phyloP scores from a whole-genome alignment of 2,888 invertebrate species.

The Argyra leucocephala region DNA sequence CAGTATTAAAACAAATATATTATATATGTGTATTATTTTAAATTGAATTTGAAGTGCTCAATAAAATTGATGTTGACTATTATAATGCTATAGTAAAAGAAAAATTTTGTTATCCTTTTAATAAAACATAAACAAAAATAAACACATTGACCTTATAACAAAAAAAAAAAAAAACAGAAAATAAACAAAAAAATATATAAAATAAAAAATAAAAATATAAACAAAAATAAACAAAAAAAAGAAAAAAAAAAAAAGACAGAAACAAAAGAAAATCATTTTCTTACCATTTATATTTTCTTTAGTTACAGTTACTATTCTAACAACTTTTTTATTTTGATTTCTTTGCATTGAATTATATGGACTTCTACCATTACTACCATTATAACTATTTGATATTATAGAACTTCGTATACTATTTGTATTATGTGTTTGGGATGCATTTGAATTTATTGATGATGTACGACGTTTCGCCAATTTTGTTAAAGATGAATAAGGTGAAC shows the following conservation, averaged over 20 bases:
- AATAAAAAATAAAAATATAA: too few species aligned
- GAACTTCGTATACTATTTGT: slow-evolving; percentile 39
- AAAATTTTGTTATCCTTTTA: too few species aligned
- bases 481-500: slow-evolving; percentile 23
- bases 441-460: slow-evolving; percentile 20
- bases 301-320: slow-evolving; percentile 40
- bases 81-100: too few species aligned
- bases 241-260: slow-evolving; percentile 4
- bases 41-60: too few species aligned
- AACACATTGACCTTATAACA: too few species aligned
- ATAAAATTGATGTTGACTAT: too few species aligned
- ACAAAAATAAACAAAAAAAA: too few species aligned
- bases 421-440: slow-evolving; percentile 36
- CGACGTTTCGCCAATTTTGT: slow-evolving; percentile 19
- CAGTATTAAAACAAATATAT: too few species aligned
- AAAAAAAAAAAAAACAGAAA: too few species aligned
- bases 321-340: slow-evolving; percentile 39
- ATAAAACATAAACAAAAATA: too few species aligned
- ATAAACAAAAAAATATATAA: too few species aligned
- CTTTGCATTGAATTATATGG: slow-evolving; percentile 35
- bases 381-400: slow-evolving; percentile 34
- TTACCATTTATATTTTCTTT: slow-evolving; percentile 26
- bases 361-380: slow-evolving; percentile 25
- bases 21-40: too few species aligned
- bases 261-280: slow-evolving; percentile 11